Evolutionary conservation across 2,797 vertebrate genomes (phyloP).

Genomic region (Sebastes taczanowskii): DNA sequence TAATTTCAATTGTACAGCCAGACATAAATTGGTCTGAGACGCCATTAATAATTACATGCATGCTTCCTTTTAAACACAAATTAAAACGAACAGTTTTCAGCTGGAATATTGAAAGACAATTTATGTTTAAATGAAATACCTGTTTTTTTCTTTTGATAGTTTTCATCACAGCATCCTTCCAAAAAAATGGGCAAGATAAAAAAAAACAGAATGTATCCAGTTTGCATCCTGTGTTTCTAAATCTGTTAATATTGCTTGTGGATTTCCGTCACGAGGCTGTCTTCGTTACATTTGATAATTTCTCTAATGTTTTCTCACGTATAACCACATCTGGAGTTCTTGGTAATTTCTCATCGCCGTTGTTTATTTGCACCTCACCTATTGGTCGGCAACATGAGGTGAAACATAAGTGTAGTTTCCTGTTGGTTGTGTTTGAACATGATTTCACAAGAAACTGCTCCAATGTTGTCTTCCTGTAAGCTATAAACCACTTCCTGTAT

Average conservation of each 20-base stretch:
- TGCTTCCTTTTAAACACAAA: slow-evolving; percentile 4
- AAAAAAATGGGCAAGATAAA: slow-evolving; percentile 16
- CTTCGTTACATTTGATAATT: neutral
- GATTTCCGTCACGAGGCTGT: neutral
- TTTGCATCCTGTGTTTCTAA: slow-evolving; percentile 23
- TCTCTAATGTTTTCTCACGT: neutral
- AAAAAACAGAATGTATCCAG: slow-evolving; percentile 7
- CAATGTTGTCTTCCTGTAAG: neutral
- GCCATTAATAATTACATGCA: neutral
- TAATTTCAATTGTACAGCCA: neutral
- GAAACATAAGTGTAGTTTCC: slow-evolving; percentile 35
- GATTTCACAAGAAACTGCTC: slow-evolving; percentile 4
- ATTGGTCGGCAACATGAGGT: neutral
- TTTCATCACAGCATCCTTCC: slow-evolving; percentile 36
- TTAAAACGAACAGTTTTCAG: neutral
- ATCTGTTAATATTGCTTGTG: neutral
- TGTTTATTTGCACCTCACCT: neutral
- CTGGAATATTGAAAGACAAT: neutral
- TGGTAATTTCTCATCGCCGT: neutral
- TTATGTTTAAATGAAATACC: slow-evolving; percentile 39
- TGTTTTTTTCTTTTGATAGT: neutral
- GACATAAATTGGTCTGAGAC: neutral
- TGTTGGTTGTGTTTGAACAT: neutral
- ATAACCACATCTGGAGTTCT: neutral
- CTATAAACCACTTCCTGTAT: slow-evolving; percentile 36